Base-by-base conservation (phyloP, 2,797 vertebrate species). In the Clarias laeviceps region DNA sequence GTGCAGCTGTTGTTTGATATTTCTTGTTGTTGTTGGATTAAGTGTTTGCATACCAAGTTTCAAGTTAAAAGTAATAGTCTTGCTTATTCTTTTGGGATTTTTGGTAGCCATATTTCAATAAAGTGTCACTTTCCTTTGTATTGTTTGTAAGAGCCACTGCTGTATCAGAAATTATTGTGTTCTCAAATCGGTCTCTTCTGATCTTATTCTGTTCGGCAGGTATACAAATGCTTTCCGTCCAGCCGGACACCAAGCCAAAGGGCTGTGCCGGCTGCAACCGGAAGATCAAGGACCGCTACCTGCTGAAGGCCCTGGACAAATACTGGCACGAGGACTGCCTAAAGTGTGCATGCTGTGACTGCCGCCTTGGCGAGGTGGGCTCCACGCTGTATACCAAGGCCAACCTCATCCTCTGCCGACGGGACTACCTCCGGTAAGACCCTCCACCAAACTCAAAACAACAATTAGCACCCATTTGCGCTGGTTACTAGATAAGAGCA, bases 211-310 rank as follows among this genome's bases (percentile, higher is more conserved):
- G 22, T 14, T 93, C 89, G 92, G 83, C 94, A 99, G 98, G 97
- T 97, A 99, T 99, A 97, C 98, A 99, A 97, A 99, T 99, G 98
- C 97, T 99, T 95, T 99, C 97, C 95, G 98, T 98, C 94, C 98
- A 99, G 97, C 98, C 98, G 96, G 97, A 99, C 97, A 97, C 97
- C 95, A 99, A 99, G 96, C 97, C 97, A 93, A 99, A 98, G 96
- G 98, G 98, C 97, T 99, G 97, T 97, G 98, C 98, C 96, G 98
- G 97, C 97, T 99, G 98, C 96, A 99, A 97, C 96, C 97, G 98
- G 93, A 99, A 99, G 95, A 99, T 99, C 95, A 99, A 99, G 95
- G 98, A 99, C 96, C 96, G 98, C 83, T 99, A 98, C 95, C 96
- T 99, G 89, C 97, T 99, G 88, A 99, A 99, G 94, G 98, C 98